Conservation (phyloP, 2,888 invertebrate genomes). For the Muschampia plurimacula region DNA sequence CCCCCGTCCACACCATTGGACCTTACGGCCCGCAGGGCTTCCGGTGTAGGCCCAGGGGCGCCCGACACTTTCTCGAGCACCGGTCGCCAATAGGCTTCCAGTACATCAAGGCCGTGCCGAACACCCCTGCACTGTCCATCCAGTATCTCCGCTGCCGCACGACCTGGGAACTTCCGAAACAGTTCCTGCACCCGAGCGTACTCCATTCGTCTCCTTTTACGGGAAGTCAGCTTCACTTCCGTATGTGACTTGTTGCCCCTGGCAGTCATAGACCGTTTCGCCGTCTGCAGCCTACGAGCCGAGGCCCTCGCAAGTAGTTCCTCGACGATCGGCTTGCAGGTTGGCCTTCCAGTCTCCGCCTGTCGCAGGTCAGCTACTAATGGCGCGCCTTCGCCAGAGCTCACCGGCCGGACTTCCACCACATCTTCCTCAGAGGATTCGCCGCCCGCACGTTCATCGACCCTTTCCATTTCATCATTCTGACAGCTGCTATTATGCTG, state of each 20-base stretch:
- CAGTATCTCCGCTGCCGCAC: constrained; percentile 44
- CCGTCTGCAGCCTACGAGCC: neutral
- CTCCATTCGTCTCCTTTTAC: constrained; percentile 39
- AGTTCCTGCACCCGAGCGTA: constrained; percentile 45
- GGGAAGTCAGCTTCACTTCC: constrained; percentile 7
- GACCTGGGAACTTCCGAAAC: constrained; percentile 38
- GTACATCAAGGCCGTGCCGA: constrained; percentile 38
- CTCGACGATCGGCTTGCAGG: neutral
- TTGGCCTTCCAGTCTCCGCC: neutral
- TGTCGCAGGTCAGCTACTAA: constrained; percentile 16
- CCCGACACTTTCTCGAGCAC: constrained; percentile 41
- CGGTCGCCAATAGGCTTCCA: constrained; percentile 47
- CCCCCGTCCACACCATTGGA: neutral
- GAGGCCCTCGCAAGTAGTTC: constrained; percentile 1
- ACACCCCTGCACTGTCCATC: constrained; percentile 40
- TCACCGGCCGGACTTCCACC: constrained; percentile 8
- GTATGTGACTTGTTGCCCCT: neutral
- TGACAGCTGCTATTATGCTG: neutral
- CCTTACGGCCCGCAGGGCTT: neutral
- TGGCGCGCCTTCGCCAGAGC: constrained; percentile 3
- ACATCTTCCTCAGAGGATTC: neutral
- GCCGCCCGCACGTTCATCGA: neutral
- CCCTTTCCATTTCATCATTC: neutral
- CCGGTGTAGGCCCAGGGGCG: constrained; percentile 36
- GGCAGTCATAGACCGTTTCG: neutral